These are phyloP conservation scores for Lumbricus terrestris DNA, from an alignment of 2,888 invertebrate genomes.

Conservation along the genomic window DNA sequence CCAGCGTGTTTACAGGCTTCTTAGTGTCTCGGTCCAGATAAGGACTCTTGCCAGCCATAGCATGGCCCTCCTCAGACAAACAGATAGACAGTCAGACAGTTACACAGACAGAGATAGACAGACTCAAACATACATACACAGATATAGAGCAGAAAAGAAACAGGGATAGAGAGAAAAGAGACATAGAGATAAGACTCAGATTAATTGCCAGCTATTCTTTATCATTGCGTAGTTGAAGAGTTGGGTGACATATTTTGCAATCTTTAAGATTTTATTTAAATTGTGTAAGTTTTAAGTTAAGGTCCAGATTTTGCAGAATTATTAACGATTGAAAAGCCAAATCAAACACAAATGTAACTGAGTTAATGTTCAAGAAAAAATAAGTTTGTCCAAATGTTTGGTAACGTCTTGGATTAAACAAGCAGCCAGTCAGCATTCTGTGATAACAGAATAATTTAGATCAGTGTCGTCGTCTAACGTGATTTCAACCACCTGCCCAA, in stretches of 20 bases:
- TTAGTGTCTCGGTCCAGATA: neutral
- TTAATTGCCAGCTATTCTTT: neutral
- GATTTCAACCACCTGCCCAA: too few species aligned
- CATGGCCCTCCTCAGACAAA: neutral
- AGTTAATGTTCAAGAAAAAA: neutral
- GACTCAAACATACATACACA: neutral
- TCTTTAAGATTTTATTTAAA: neutral
- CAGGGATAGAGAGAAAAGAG: neutral
- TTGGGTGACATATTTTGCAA: neutral
- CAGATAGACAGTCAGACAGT: neutral
- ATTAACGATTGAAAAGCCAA: neutral
- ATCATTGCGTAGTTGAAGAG: neutral
- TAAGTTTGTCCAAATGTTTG: neutral
- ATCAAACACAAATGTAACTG: neutral
- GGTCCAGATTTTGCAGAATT: neutral
- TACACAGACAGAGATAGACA: neutral
- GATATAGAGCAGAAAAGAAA: too few species aligned
- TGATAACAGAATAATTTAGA: neutral
- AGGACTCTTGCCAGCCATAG: neutral
- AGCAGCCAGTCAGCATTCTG: too few species aligned
- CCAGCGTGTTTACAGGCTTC: neutral
- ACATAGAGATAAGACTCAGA: neutral
- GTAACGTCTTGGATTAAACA: too few species aligned
- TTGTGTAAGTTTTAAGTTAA: neutral
- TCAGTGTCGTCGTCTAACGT: too few species aligned